Base-by-base conservation (phyloP, 2,888 invertebrate genomes). In the Tinea pellionella region DNA sequence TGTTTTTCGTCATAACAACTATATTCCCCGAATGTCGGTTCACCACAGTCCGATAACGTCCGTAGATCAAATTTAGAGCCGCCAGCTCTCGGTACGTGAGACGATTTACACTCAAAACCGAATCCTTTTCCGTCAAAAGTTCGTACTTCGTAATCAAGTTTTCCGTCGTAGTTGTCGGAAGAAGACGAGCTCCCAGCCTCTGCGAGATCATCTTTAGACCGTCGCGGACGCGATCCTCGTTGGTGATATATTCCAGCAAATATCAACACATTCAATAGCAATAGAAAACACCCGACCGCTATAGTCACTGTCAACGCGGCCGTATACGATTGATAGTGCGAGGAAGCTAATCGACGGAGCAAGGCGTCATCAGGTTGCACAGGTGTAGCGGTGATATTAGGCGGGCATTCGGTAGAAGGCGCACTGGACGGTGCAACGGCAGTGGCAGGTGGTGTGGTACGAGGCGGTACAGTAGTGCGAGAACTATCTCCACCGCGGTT, bases 201-300 rank as follows among this genome's bases (percentile, higher is more conserved):
- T 58, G 92, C 90, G 15, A 93, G 77, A 68, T 94, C 94, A 67
- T 94, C 94, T 71, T 94, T 94, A 61, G 91, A 92, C 69, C 93
- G 93, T 60, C 92, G 91, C 63, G 92, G 90, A 58, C 88, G 88
- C 64, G 90, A 89, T 67, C 94, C 95, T 0, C 95, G 89, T 75
- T 95, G 95, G 69, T 95, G 94, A 71, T 95, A 96, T 63, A 95
- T 95, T 1, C 96, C 96, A 53, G 95, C 95, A 69, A 96, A 96
- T 66, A 96, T 96, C 19, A 95, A 88, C 11, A 95, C 92, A 71
- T 96, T 96, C 24, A 96, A 88, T 29, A 95, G 86, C 8, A 96
- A 85, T 7, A 96, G 88, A 66, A 95, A 94, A 69, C 95, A 94
- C 0, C 95, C 95, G 8, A 95, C 94, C 0, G 93, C 94, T 63